Evolutionary conservation across 2,113 vertebrate species (phyloP), one percentile per base, ranked within the genome.

Genomic region (Barnardius zonarius): DNA sequence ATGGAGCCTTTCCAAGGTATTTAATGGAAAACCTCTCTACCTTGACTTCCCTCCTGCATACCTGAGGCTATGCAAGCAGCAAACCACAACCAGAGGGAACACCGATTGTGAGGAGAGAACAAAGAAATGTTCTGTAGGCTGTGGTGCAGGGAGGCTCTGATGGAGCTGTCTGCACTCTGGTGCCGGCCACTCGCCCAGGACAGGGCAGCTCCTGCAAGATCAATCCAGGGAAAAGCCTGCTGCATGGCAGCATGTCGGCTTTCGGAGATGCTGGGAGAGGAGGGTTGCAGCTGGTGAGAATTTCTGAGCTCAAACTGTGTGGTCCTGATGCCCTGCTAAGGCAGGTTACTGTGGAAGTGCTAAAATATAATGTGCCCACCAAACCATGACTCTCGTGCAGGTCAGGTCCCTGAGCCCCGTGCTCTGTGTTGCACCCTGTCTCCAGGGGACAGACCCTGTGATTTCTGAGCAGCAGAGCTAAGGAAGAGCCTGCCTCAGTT

Each of bases 401-500:
- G 23, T 17, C 43, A 15, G 8, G 17, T 8, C 17, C 55, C 35
- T 1, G 1, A 39, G 59, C 2, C 12, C 67, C 24, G 10, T 6
- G 7, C 37, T 39, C 16, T 10, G 49, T 0, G 0, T 25, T 13
- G 17, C 12, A 33, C 14, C 48, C 18, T 27, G 43, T 66, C 28
- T 48, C 46, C 74, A 6, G 41, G 18, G 28, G 22, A 73, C 3
- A 10, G 18, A 20, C 16, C 28, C 55, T 13, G 57, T 7, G 51
- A 7, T 7, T 49, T 19, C 86, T 5, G 83, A 85, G 79, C 70
- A 41, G 37, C 51, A 33, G 22, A 28, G 43, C 62, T 3, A 27
- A 69, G 76, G 74, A 61, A 80, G 63, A 77, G 68, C 46, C 72
- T 49, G 72, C 8, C 30, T 83, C 72, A 28, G 30, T 2, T 70